A percentile compares a stretch with the other conserved stretches of the same genome.
These are phyloP conservation scores for Mola mola DNA, from an alignment of 2,113 vertebrate genomes.

Conservation along the genomic window DNA sequence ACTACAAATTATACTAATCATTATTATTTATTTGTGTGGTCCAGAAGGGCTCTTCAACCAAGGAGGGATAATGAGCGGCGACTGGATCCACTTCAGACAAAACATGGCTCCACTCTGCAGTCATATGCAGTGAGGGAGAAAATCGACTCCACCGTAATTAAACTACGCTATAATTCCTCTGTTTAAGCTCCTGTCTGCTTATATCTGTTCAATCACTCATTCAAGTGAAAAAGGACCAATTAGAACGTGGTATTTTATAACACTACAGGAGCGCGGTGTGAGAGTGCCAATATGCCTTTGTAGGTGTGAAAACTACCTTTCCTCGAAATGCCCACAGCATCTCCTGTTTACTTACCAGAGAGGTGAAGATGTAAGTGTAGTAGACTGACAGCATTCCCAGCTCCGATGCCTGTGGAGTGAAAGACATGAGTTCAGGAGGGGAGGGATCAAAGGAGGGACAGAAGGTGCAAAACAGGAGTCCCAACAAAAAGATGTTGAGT, in stretches of 20 bases:
- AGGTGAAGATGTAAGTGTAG: slow-evolving; percentile 99
- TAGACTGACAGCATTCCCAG: slow-evolving; percentile 97
- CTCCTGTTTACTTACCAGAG: slow-evolving; percentile 88
- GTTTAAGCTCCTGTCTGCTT: slow-evolving; percentile 12
- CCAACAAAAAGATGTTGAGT: slow-evolving; percentile 24
- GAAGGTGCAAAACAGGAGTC: slow-evolving; percentile 13
- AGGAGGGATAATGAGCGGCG: not conserved
- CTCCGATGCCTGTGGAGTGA: slow-evolving; percentile 89
- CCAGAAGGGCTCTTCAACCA: slow-evolving; percentile 27
- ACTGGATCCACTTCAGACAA: slow-evolving; percentile 3
- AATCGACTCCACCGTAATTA: slow-evolving; percentile 24
- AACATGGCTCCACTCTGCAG: slow-evolving; percentile 19
- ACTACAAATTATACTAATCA: slow-evolving; percentile 11
- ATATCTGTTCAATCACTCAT: slow-evolving; percentile 25
- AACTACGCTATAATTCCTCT: slow-evolving; percentile 16
- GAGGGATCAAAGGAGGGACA: slow-evolving; percentile 14
- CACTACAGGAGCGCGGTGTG: not conserved
- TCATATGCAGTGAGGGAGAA: slow-evolving; percentile 26
- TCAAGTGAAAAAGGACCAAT: slow-evolving; percentile 23
- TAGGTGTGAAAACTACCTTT: slow-evolving; percentile 30
- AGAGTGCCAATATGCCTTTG: slow-evolving; percentile 7
- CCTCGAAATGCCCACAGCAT: slow-evolving; percentile 1
- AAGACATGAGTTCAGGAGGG: slow-evolving; percentile 44
- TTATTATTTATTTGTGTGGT: slow-evolving; percentile 35
- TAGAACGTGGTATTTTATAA: slow-evolving; percentile 29